Percentiles rank a stretch among this genome's conserved stretches.
Evolutionary conservation across 2,797 vertebrate genomes (phyloP).

Genomic region (Perodicticus potto): DNA sequence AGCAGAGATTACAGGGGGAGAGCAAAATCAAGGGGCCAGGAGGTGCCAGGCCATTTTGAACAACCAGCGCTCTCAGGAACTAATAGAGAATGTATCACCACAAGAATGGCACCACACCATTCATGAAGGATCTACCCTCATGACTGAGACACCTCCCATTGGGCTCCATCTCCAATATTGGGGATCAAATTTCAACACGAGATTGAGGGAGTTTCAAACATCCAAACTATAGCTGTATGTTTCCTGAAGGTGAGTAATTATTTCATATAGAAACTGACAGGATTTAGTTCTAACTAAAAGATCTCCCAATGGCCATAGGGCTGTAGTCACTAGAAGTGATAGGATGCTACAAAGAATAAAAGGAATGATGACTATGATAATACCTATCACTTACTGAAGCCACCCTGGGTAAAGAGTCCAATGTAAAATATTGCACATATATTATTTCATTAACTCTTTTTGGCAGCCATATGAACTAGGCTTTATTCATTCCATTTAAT

Average conservation of each 20-base stretch:
- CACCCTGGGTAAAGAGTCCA: background rate
- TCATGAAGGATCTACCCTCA: background rate
- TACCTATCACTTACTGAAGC: background rate
- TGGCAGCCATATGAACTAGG: background rate
- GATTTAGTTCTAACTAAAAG: background rate
- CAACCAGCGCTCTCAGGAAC: background rate
- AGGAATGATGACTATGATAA: background rate
- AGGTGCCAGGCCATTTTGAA: background rate
- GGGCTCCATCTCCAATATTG: background rate
- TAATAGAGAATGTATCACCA: background rate
- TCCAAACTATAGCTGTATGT: background rate
- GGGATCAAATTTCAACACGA: background rate
- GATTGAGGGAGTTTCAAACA: background rate
- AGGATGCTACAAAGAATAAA: background rate
- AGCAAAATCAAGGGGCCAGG: background rate
- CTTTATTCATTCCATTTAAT: background rate
- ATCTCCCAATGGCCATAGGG: background rate
- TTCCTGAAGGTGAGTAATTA: slow-evolving; percentile 49
- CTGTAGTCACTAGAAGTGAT: background rate
- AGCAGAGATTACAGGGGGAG: background rate
- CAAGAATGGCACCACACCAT: background rate
- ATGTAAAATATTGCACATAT: background rate
- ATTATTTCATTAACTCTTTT: background rate
- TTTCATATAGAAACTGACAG: slow-evolving; percentile 44
- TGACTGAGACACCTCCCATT: background rate